Conservation (phyloP, 2,888 invertebrate genomes). For the Clivina fossor region DNA sequence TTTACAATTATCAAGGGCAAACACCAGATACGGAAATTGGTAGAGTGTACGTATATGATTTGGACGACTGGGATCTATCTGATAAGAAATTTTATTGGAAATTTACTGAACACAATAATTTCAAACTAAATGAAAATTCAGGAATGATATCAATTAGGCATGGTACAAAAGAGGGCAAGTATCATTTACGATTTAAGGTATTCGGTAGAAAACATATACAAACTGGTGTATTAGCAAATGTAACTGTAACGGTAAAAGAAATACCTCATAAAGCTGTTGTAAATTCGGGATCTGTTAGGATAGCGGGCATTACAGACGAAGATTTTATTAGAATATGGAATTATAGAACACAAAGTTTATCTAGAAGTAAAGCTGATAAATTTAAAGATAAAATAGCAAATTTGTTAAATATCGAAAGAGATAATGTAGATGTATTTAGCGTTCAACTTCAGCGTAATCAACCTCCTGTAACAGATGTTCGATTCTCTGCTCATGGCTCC, state of each 20-base stretch:
- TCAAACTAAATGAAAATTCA: constrained; percentile 85
- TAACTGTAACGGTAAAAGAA: too few relatives aligned
- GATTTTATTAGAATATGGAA: constrained; percentile 95
- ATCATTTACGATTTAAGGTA: too few relatives aligned
- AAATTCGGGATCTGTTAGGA: too few relatives aligned
- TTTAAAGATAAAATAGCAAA: constrained; percentile 87
- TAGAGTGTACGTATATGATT: constrained; percentile 93
- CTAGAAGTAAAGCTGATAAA: constrained; percentile 85
- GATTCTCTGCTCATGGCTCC: constrained; percentile 94
- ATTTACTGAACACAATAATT: constrained; percentile 79
- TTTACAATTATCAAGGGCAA: constrained; percentile 94
- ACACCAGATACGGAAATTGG: constrained; percentile 88
- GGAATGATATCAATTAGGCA: constrained; percentile 96
- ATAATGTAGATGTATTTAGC: constrained; percentile 95
- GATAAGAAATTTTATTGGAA: constrained; percentile 98
- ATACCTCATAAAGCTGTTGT: too few relatives aligned
- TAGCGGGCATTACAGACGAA: too few relatives aligned
- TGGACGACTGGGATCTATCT: constrained; percentile 98
- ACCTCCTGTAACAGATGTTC: constrained; percentile 86
- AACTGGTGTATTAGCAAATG: constrained; percentile 89
- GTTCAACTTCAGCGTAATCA: constrained; percentile 86
- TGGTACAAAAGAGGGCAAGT: constrained; percentile 84
- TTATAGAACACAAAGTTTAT: constrained; percentile 81
- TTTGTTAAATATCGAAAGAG: constrained; percentile 79
- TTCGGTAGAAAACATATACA: constrained; percentile 92